phyloP scores from a whole-genome alignment of 2,888 invertebrate species.

The Mycogona germanica region DNA sequence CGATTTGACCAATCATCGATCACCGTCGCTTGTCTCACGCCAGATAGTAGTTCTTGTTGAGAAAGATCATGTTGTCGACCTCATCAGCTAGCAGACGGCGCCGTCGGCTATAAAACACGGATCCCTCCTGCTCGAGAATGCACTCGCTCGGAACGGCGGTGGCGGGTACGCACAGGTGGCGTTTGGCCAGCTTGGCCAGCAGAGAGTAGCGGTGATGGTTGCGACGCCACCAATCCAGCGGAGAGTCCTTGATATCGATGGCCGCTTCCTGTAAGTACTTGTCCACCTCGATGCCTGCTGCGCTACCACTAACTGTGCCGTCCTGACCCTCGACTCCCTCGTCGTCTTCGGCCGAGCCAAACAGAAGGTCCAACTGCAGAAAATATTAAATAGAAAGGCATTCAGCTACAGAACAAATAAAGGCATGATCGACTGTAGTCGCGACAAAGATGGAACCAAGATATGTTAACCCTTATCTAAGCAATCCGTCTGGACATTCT shows the following conservation, averaged over 20 bases:
- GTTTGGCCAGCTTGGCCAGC: constrained; percentile 15
- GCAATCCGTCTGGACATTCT: too few species aligned
- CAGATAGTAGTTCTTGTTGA: constrained; percentile 7
- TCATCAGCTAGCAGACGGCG: not conserved
- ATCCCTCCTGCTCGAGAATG: constrained; percentile 1
- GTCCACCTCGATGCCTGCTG: constrained; percentile 4
- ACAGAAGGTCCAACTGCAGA: constrained; percentile 3
- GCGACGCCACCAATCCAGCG: constrained; percentile 19
- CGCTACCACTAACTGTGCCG: too few species aligned
- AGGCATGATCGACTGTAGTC: too few species aligned
- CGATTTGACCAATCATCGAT: too few species aligned
- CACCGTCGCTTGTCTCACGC: too few species aligned
- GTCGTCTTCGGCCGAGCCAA: not conserved
- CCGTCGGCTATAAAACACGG: not conserved
- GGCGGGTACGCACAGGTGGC: constrained; percentile 16
- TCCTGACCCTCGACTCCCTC: not conserved
- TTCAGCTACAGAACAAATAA: too few species aligned
- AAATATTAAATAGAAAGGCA: too few species aligned
- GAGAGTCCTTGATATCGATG: constrained; percentile 10
- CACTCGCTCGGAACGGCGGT: constrained; percentile 15
- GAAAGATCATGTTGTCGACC: constrained; percentile 14
- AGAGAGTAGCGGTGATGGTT: constrained; percentile 15
- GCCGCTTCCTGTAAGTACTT: constrained; percentile 12
- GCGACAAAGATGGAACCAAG: too few species aligned
- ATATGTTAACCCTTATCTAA: too few species aligned